Base-by-base conservation (phyloP, 2,113 vertebrate species). In the Mungos mungo region DNA sequence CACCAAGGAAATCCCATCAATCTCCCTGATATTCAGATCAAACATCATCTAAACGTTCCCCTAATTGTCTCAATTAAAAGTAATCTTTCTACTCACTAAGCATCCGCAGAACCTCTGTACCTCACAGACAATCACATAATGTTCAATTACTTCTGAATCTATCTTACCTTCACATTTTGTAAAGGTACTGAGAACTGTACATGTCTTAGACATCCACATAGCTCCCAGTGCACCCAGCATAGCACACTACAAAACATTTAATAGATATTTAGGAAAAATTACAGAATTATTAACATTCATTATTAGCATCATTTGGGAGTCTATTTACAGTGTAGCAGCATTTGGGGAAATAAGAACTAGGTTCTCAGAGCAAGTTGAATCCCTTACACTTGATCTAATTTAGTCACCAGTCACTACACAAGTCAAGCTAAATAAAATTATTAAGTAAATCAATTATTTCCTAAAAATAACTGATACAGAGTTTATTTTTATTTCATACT, bases 361-460 rank as follows among this genome's bases (percentile, higher is more conserved):
- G 50, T 82, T 85, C 57, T n/a, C 27, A 47, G 33, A 93, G 19
- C 45, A 79, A 89, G 38, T 23, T 77, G 45, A 96, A 96, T 72
- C 16, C 50, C 31, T 89, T 79, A 82, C 2, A 57, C 5, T 68
- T 88, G 86, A 66, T 92, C 41, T 80, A 89, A 95, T 89, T 92
- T 87, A 86, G 52, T 57, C 63, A 82, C 18, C 83, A 45, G 13
- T 52, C 71, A 38, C 84, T 96, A 91, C 9, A 93, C 69, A 95
- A 95, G 85, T 71, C 41, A 85, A 81, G 16, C 33, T 81, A 72
- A 82, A 74, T 65, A 85, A 94, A 90, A 90, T 80, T 91, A 96
- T 77, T 54, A 90, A 13, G 21, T 50, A 92, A 77, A 77, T 80
- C 79, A 89, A 86, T 65, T 41, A 41, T 85, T 89, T 52, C 93